These are phyloP conservation scores for Drosophila jambulina DNA, from an alignment of 1,140 invertebrate genomes.

Conservation along the genomic window DNA sequence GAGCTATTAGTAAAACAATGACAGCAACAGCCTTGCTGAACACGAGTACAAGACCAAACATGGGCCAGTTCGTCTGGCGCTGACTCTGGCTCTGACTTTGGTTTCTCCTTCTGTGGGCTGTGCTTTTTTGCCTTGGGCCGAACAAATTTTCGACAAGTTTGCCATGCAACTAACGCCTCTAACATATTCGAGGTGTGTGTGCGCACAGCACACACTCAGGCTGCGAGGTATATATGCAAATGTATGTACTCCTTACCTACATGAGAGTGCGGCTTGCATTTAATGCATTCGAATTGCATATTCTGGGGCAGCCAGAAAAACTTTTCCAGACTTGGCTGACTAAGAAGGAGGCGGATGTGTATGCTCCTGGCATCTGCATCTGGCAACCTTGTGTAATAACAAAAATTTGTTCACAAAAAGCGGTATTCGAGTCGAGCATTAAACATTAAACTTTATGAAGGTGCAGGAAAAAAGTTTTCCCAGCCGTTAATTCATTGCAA, in stretches of 20 bases:
- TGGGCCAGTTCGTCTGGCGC: conserved; percentile 63
- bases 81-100: conserved; percentile 41
- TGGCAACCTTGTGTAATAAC: conserved; percentile 43
- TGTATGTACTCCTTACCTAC: conserved; percentile 28
- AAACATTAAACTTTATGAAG: conserved; percentile 22
- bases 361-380: conserved; percentile 29
- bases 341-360: conserved; percentile 30
- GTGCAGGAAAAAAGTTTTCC: conserved; percentile 6
- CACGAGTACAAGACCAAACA: conserved; percentile 67
- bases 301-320: conserved; percentile 51
- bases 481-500: conserved; percentile 14
- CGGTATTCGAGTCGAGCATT: conserved; percentile 24
- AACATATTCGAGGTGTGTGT: conserved; percentile 36
- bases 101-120: conserved; percentile 36
- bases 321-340: conserved; percentile 45
- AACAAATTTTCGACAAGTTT: conserved; percentile 56
- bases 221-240: conserved; percentile 22
- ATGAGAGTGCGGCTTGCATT: conserved; percentile 43
- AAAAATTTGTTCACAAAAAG: conserved; percentile 40
- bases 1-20: conserved; percentile 78
- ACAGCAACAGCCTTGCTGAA: conserved; percentile 77
- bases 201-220: background rate
- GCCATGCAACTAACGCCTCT: conserved; percentile 49
- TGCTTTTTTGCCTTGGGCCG: conserved; percentile 23
- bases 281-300: conserved; percentile 70